Evolutionary conservation across 2,888 invertebrate genomes (phyloP), one percentile per base, ranked within the genome.

Genomic region (Zootermopsis nevadensis): DNA sequence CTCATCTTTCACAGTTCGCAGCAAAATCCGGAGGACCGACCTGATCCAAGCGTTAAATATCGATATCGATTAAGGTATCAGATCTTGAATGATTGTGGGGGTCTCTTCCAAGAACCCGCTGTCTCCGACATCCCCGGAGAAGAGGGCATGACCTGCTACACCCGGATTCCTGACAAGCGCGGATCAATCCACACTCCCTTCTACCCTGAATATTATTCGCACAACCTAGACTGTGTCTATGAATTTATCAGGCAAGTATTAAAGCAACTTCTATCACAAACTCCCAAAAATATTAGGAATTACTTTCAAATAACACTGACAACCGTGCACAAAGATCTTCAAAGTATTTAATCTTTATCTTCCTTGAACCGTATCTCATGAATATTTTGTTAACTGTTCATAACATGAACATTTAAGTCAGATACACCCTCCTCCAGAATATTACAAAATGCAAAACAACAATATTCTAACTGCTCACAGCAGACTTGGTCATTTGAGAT

Each of bases 121-220:
- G 33, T 77, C 30, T 69, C 82, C 12, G 24, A 30, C 24, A 77
- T 82, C 24, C 67, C 77, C n/a, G 82, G 82, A 33, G 77, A 69
- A 38, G n/a, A 10, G 0, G 22, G 86, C 10, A 85, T 87, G 31
- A 86, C 86, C 15, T 88, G 88, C 83, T 88, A 87, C 84, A 88
- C 88, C 27, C 86, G 87, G 67, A 87, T 88, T 69, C 86, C 86
- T n/a, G 87, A 88, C 79, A 83, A 83, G 48, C 84, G 86, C 22
- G 88, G 88, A 60, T 87, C 87, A 19, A 87, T 88, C 81, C 87
- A 88, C 84, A 87, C 87, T 2, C 88, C 88, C 0, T 87, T 86
- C 85, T 87, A 86, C 79, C 88, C 88, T 24, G 85, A 86, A 55
- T 83, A 84, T 30, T 88, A 88, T 84, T 88, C 88, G 1, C 85